Evolutionary conservation across 92 coral and sea anemone genomes (phyloP).

Genomic region (Bergia puertoricense): DNA sequence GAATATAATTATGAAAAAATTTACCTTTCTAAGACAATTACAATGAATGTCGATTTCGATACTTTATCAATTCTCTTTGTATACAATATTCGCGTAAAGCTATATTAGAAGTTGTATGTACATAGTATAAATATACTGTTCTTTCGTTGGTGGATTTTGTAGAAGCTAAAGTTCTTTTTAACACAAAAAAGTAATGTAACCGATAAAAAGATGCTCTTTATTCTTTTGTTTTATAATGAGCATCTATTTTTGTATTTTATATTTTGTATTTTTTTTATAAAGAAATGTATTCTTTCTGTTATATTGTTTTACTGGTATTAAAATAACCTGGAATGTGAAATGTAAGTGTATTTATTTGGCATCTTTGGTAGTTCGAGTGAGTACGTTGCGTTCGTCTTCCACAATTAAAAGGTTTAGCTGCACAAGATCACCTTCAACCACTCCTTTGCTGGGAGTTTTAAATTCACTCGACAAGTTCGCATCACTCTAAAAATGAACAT

Average conservation of each 20-base stretch:
- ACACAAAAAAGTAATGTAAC: neutral
- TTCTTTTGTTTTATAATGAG: slow-evolving; percentile 1
- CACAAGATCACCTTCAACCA: too few relatives aligned
- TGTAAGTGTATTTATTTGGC: neutral
- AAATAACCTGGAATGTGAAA: neutral
- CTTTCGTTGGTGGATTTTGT: slow-evolving; percentile 8
- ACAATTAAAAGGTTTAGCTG: too few relatives aligned
- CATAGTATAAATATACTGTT: slow-evolving; percentile 15
- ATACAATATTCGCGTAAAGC: neutral
- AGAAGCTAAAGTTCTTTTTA: slow-evolving; percentile 9
- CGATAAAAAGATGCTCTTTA: neutral
- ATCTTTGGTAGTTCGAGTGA: too few relatives aligned
- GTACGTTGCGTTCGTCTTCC: too few relatives aligned
- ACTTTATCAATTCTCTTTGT: neutral
- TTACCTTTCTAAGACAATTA: neutral
- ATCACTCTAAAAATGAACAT: too few relatives aligned
- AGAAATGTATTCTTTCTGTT: neutral
- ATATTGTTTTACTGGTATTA: neutral
- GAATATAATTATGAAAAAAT: neutral
- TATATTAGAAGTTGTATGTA: slow-evolving; percentile 17
- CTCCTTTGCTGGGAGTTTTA: too few relatives aligned
- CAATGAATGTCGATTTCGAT: slow-evolving; percentile 4
- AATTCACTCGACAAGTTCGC: too few relatives aligned
- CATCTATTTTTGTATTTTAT: slow-evolving; percentile 1
- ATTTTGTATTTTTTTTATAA: too few relatives aligned